Evolutionary conservation across 2,888 invertebrate species (phyloP).

Genomic region (Leucophenga montana): DNA sequence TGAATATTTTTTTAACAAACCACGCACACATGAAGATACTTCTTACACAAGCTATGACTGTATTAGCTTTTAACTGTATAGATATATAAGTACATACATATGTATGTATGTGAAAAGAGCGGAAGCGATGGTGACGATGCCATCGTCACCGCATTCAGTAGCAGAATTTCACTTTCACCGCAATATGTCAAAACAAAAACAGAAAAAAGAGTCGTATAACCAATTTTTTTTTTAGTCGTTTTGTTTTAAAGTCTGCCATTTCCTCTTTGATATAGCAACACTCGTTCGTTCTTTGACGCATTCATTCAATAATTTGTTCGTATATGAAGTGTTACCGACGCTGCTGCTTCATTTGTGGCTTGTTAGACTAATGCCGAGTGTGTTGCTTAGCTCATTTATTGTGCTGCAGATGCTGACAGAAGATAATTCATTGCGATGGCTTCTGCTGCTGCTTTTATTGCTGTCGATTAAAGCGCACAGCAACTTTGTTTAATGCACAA

Average conservation of each 20-base stretch:
- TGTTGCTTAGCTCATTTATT: conserved; percentile 22
- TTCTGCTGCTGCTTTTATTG: conserved; percentile 10
- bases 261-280: conserved; percentile 48
- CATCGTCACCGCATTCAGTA: conserved; percentile 16
- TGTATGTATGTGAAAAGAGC: conserved; percentile 12
- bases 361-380: conserved; percentile 14
- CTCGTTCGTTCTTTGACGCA: neutral
- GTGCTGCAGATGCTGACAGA: conserved; percentile 46
- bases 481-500: conserved; percentile 25
- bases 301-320: neutral
- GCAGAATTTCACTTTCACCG: conserved; percentile 67
- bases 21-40: too few relatives aligned
- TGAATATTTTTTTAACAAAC: too few relatives aligned
- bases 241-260: conserved; percentile 52
- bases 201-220: neutral
- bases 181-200: conserved; percentile 61
- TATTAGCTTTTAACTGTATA: neutral
- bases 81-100: conserved; percentile 4
- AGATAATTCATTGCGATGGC: conserved; percentile 52
- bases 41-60: too few relatives aligned
- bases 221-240: conserved; percentile 10
- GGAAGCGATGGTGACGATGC: conserved; percentile 17
- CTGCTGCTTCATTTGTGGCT: neutral
- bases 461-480: conserved; percentile 50
- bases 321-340: conserved; percentile 35